Evolutionary conservation across 2,888 invertebrate genomes (phyloP).

Genomic region (Drosophila prolongata): DNA sequence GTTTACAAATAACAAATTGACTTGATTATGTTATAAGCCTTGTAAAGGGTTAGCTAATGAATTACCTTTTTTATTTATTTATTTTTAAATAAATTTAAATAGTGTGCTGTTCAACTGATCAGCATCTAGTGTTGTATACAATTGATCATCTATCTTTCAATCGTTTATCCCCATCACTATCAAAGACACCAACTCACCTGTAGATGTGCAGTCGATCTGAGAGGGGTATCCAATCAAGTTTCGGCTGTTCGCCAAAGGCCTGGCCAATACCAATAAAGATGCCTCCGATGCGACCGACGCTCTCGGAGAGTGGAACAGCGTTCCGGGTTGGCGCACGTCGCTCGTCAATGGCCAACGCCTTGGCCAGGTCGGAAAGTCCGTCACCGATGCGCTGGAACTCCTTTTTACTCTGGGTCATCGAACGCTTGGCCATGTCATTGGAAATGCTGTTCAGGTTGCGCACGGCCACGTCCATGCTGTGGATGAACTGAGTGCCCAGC

Average conservation of each 20-base stretch:
- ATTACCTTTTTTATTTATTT: no score
- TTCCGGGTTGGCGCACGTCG: slow-evolving; percentile 86
- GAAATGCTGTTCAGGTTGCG: slow-evolving; percentile 92
- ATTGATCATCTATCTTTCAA: no score
- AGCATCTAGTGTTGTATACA: no score
- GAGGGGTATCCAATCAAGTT: slow-evolving; percentile 95
- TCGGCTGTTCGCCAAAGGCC: slow-evolving; percentile 95
- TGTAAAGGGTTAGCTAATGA: no score
- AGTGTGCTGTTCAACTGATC: no score
- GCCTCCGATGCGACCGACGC: slow-evolving; percentile 93
- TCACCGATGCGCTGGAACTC: slow-evolving; percentile 96
- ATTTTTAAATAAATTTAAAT: no score
- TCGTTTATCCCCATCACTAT: no score
- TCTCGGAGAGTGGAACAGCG: slow-evolving; percentile 90
- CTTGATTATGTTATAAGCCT: no score
- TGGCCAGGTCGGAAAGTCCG: slow-evolving; percentile 93
- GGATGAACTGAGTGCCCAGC: slow-evolving; percentile 92
- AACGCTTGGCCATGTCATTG: slow-evolving; percentile 94
- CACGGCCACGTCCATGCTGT: slow-evolving; percentile 94
- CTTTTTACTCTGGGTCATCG: slow-evolving; percentile 87
- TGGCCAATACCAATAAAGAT: slow-evolving; percentile 95
- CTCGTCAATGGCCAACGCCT: slow-evolving; percentile 92
- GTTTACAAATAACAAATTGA: not conserved
- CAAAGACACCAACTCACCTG: slow-evolving; percentile 82
- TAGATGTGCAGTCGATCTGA: slow-evolving; percentile 97